Conservation (phyloP, 2,797 vertebrate genomes). For the Carapus acus region DNA sequence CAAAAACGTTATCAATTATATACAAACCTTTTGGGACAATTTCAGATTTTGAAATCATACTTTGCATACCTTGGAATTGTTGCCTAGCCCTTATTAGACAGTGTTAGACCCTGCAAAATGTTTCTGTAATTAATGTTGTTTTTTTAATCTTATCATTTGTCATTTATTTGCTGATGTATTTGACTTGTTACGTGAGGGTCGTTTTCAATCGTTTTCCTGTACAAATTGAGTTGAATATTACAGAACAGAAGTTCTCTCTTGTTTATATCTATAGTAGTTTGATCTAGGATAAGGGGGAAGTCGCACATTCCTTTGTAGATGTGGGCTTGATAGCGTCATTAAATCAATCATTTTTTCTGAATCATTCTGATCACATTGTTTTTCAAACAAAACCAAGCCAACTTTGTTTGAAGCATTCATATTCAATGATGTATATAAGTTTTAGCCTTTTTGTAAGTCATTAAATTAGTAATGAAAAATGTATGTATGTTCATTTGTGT, state of each 20-base stretch:
- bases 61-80: conserved; percentile 8
- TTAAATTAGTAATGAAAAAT: conserved; percentile 74
- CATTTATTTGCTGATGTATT: conserved; percentile 49
- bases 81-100: conserved; percentile 30
- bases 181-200: conserved; percentile 65
- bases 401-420: conserved; percentile 51
- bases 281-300: no score
- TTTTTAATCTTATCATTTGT: conserved; percentile 42
- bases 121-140: conserved; percentile 47
- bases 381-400: conserved; percentile 27
- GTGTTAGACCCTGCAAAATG: conserved; percentile 35
- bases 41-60: conserved; percentile 42
- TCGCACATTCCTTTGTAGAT: conserved; percentile 19
- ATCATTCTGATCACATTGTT: not conserved
- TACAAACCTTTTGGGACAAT: conserved; percentile 38
- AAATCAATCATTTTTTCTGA: no score
- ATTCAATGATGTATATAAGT: conserved; percentile 44
- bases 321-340: conserved; percentile 24
- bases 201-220: conserved; percentile 51
- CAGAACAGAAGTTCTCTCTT: conserved; percentile 67
- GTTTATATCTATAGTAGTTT: no score
- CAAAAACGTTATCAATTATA: conserved; percentile 46
- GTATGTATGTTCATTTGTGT: conserved; percentile 48
- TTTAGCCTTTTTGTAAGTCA: conserved; percentile 53
- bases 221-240: conserved; percentile 61